A percentile compares a stretch with the other conserved stretches of the same genome.
These are phyloP conservation scores for Catharus bicknelli DNA, from an alignment of 2,113 vertebrate genomes.

Conservation along the genomic window DNA sequence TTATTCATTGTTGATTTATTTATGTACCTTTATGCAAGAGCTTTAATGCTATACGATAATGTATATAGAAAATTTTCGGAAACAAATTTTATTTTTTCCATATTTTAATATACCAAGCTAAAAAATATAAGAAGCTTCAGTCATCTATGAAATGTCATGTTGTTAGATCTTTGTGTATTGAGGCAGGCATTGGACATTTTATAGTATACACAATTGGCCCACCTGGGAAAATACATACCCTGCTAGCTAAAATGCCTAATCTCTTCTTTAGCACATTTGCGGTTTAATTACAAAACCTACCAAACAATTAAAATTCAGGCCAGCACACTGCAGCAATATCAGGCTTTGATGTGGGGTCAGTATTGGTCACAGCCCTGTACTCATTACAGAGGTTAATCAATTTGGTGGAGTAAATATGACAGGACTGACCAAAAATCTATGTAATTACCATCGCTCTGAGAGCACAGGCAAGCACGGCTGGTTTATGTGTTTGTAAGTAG, in stretches of 20 bases:
- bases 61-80: constrained; percentile 3
- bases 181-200: not conserved
- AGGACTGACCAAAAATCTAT: constrained; percentile 57
- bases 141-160: not conserved
- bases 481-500: not conserved
- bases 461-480: not conserved
- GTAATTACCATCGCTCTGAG: constrained; percentile 56
- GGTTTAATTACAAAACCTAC: constrained; percentile 68
- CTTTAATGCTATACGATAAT: not conserved
- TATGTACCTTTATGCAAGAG: constrained; percentile 17
- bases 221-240: constrained; percentile 47
- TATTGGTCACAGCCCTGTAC: constrained; percentile 85
- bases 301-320: constrained; percentile 80
- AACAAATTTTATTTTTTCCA: not conserved
- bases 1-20: constrained; percentile 62
- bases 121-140: not conserved
- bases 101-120: not conserved
- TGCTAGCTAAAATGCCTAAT: constrained; percentile 33
- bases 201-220: constrained; percentile 29
- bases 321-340: constrained; percentile 82
- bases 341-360: constrained; percentile 90
- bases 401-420: constrained; percentile 60
- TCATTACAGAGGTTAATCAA: constrained; percentile 89
- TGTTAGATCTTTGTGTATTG: not conserved
- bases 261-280: constrained; percentile 60